Evolutionary conservation across 2,888 invertebrate genomes (phyloP).

Genomic region (Parnassius mnemosyne): DNA sequence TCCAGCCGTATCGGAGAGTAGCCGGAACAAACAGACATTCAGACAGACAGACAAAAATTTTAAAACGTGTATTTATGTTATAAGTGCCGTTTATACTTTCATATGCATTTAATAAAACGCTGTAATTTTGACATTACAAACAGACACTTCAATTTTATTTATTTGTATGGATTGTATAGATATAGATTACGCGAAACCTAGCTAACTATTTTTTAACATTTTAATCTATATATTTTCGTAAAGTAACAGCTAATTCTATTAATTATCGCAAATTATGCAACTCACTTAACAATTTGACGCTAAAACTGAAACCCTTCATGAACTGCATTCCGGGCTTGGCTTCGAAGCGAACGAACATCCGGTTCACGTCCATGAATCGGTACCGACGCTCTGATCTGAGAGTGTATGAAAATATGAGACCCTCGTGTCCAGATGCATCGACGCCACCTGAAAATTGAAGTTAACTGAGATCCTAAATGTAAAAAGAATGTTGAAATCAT

Average conservation of each 20-base stretch:
- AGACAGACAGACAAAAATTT: no score
- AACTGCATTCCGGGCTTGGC: conserved; percentile 38
- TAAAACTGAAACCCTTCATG: conserved; percentile 55
- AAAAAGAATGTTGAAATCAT: background rate
- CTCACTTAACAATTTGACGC: conserved; percentile 61
- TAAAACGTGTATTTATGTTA: no score
- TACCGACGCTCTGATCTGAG: conserved; percentile 48
- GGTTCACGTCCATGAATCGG: conserved; percentile 58
- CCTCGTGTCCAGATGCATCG: conserved; percentile 49
- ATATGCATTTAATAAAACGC: no score
- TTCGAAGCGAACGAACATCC: conserved; percentile 61
- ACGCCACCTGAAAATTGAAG: conserved; percentile 47
- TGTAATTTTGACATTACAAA: no score
- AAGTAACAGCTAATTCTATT: background rate
- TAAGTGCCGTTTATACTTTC: no score
- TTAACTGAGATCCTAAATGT: background rate
- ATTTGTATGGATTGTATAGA: no score
- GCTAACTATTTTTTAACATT: no score
- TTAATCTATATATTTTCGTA: no score
- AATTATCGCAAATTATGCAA: background rate
- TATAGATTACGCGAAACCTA: no score
- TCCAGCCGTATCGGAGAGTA: no score
- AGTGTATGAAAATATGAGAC: conserved; percentile 58
- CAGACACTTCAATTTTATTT: no score
- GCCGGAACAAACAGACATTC: no score